Conservation (phyloP, 2,797 vertebrate species). For the Morus bassanus region DNA sequence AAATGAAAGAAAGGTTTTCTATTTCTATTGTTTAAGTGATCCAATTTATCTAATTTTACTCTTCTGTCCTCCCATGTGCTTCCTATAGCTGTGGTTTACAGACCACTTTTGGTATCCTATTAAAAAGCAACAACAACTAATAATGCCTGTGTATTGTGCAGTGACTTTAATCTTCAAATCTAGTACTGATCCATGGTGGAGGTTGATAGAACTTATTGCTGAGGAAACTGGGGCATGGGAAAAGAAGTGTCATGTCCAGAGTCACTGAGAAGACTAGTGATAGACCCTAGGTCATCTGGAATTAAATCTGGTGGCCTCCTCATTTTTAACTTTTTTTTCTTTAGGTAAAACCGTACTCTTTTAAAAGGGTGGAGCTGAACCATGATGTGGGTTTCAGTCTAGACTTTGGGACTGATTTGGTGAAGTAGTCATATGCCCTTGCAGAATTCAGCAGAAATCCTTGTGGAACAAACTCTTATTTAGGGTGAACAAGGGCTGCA, state of each 20-base stretch:
- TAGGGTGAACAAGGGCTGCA: neutral
- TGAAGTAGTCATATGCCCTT: neutral
- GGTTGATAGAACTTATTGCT: neutral
- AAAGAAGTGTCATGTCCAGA: neutral
- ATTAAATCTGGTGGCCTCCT: neutral
- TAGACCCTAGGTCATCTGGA: neutral
- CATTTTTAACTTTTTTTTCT: neutral
- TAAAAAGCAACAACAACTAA: neutral
- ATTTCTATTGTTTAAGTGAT: conserved; percentile 48
- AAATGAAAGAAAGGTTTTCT: conserved; percentile 60
- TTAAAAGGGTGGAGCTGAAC: neutral
- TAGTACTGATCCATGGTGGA: neutral
- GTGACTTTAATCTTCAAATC: neutral
- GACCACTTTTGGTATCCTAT: neutral
- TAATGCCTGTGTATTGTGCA: neutral
- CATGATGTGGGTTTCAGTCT: neutral
- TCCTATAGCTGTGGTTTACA: neutral
- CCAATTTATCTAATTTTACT: conserved; percentile 45
- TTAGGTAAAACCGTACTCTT: neutral
- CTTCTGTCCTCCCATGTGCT: neutral
- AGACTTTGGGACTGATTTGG: neutral
- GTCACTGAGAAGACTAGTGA: neutral
- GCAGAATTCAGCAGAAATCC: neutral
- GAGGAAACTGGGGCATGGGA: neutral
- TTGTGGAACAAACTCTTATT: neutral